Evolutionary conservation across 1,140 invertebrate genomes (phyloP), one percentile per base, ranked within the genome.

Genomic region (Vanessa tameamea): DNA sequence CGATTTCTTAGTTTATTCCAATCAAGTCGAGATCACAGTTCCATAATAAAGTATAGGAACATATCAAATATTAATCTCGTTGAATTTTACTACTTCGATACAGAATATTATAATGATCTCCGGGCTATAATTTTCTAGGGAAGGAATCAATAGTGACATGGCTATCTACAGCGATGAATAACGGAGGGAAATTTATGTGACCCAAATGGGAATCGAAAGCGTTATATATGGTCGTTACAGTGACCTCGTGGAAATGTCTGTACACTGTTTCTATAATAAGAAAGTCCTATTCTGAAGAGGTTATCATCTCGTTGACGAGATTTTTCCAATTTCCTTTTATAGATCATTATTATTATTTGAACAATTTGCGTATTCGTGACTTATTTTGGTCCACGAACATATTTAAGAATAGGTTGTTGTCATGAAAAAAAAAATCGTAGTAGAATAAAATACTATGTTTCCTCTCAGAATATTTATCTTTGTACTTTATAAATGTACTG

Each of bases 131-230:
- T 47, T 74, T 73, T 65, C 47, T 64, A 59, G 43, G 37, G 55
- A 69, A 61, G 59, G 47, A 67, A 63, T 65, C 50, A 64, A 63
- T 72, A 64, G 37, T 47, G 67, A 69, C 72, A 69, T 63, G 59
- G 43, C 59, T 69, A 74, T 74, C 72, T 69, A 31, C 55, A 31
- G 50, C 67, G 61, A 63, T 69, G 67, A 65, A 69, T 69, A 69
- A 74, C 63, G 50, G 50, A 64, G 47, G 67, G 66, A 74, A 64
- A 74, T 74, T 74, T 74, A 69, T 74, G 67, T 74, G 72, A 74
- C 72, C 72, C 67, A 51, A 72, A 64, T 69, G 72, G 66, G 69
- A 55, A 64, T 64, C 51, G 72, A 74, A 74, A 74, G 72, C 72
- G 48, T 63, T 74, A 37, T 72, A 66, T 65, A 73, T 73, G 55